Base-by-base conservation (phyloP, 2,888 invertebrate species). In the Hemithea aestivaria region DNA sequence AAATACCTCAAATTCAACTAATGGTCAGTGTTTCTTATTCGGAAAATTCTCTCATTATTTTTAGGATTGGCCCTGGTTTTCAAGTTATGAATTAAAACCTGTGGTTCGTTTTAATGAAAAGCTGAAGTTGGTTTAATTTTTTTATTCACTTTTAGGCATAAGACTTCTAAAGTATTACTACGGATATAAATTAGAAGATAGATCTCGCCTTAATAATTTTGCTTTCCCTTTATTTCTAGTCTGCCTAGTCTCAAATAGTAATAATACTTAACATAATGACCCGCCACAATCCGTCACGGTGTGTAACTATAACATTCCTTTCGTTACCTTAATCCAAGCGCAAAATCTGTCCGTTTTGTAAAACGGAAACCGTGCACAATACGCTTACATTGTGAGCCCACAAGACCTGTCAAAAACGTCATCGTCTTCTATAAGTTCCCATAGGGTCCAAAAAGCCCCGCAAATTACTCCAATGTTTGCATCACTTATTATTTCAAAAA, bases 391-490 rank as follows among this genome's bases (percentile, higher is more conserved):
- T 67, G 62, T 67, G 33, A 60, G 58, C 71, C 73, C 66, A 67
- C 66, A 66, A 59, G 61, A 74, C 66, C 66, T 78, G 84, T 84
- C 85, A 83, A 81, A 85, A 79, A 65, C 65, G 59, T 81, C 81
- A 82, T 76, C 64, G 34, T 40, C 42, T 39, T 23, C 20, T 51
- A 53, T 48, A 53, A 51, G 62, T 83, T 83, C 83, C 81, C 82
- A 81, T 48, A 51, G 67, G 78, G 73, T 83, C 83, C 81, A 82
- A 81, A 48, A 51, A 67, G 78, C 72, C 71, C 56, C 59, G 67
- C 73, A 75, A 79, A 78, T 73, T 78, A 71, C 64, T 56, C 61
- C 76, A 67, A 79, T 84, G 78, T 85, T 85, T 80, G 80, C 75
- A 65, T 73, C 72, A 56, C 58, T 66, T 72, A 73, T 78, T 73